phyloP scores from a whole-genome alignment of 2,113 vertebrate species.

The Chrysochloris asiatica region DNA sequence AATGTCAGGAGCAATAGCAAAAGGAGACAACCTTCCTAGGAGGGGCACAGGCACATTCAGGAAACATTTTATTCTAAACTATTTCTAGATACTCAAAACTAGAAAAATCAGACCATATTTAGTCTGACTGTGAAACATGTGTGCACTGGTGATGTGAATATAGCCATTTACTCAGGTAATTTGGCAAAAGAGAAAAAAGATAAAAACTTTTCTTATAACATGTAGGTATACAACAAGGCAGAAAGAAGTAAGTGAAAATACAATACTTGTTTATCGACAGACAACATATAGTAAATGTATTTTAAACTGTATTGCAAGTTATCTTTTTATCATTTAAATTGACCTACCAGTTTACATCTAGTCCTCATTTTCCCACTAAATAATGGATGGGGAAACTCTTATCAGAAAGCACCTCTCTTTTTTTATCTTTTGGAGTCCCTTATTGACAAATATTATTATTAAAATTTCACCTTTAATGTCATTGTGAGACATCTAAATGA shows the following conservation, averaged over 20 bases:
- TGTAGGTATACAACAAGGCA: slow-evolving; percentile 1
- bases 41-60: not conserved
- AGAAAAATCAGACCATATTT: slow-evolving; percentile 32
- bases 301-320: slow-evolving; percentile 24
- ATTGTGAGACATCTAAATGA: slow-evolving; percentile 54
- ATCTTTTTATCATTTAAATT: slow-evolving; percentile 55
- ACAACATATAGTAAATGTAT: not conserved
- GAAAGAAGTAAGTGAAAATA: slow-evolving; percentile 49
- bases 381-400: not conserved
- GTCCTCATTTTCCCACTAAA: slow-evolving; percentile 25
- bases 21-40: not conserved
- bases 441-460: slow-evolving; percentile 25
- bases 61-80: slow-evolving; percentile 6
- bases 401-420: slow-evolving; percentile 46
- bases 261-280: slow-evolving; percentile 50
- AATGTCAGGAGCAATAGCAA: not conserved
- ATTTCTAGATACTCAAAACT: slow-evolving; percentile 46
- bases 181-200: not conserved
- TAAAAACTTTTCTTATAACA: not conserved
- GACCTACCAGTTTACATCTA: slow-evolving; percentile 44
- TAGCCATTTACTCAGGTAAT: slow-evolving; percentile 3
- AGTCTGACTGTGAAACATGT: not conserved
- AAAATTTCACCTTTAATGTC: slow-evolving; percentile 58
- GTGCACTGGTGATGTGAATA: not conserved
- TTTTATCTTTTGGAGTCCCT: slow-evolving; percentile 56